phyloP scores from a whole-genome alignment of 2,888 invertebrate genomes.

The Scaptomyza parva region DNA sequence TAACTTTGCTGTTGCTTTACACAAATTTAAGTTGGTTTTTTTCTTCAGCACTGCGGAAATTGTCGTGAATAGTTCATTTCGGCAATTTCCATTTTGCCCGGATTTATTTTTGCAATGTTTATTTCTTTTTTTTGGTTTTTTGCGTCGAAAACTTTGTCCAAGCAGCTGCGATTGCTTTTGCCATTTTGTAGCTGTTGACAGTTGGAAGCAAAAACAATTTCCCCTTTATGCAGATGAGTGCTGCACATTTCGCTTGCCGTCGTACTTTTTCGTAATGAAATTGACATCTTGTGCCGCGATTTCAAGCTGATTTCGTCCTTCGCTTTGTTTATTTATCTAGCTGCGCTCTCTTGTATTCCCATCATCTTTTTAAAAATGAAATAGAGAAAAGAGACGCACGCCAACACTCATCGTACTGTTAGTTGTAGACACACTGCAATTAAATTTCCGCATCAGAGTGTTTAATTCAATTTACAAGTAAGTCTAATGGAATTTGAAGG shows the following conservation, averaged over 20 bases:
- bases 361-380: conserved; percentile 32
- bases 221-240: conserved; percentile 79
- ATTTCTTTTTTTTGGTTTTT: conserved; percentile 19
- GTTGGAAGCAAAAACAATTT: conserved; percentile 66
- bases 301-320: conserved; percentile 63
- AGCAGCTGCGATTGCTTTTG: conserved; percentile 62
- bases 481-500: no score
- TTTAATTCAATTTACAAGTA: conserved; percentile 25
- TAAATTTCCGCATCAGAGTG: conserved; percentile 66
- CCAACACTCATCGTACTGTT: conserved; percentile 8
- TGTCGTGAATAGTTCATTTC: conserved; percentile 76
- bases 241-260: conserved; percentile 34
- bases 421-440: conserved; percentile 49
- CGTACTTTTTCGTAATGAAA: conserved; percentile 70
- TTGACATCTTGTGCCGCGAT: conserved; percentile 78
- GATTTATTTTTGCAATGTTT: conserved; percentile 36
- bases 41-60: conserved; percentile 59
- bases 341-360: conserved; percentile 39
- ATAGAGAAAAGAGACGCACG: background rate
- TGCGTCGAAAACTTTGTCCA: conserved; percentile 61
- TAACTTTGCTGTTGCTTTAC: conserved; percentile 52
- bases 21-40: conserved; percentile 45
- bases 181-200: conserved; percentile 38
- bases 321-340: conserved; percentile 27
- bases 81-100: conserved; percentile 44